Conservation (phyloP, 1,140 invertebrate species). For the Drosophila arawakana region DNA sequence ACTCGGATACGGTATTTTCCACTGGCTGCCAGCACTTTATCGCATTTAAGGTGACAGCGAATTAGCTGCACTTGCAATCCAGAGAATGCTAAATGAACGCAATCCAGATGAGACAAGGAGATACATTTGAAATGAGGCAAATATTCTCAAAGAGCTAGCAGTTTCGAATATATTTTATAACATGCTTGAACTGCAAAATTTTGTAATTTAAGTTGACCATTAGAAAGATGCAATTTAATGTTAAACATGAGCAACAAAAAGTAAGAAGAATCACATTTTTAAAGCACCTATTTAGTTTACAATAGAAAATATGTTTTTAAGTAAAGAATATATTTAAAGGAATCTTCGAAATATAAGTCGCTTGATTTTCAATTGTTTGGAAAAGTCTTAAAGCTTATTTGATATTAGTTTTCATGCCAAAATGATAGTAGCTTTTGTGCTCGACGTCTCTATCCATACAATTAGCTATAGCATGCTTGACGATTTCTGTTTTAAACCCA, state of each 20-base stretch:
- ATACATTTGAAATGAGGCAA: background rate
- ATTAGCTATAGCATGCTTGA: constrained; percentile 7
- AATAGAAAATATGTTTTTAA: too few species aligned
- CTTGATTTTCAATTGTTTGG: too few species aligned
- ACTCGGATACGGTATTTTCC: background rate
- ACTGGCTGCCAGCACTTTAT: constrained; percentile 6
- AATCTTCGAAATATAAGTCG: too few species aligned
- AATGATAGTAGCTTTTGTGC: background rate
- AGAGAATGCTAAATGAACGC: constrained; percentile 6
- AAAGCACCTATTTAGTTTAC: too few species aligned
- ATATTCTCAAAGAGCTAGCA: background rate
- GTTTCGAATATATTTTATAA: background rate
- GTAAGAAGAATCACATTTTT: too few species aligned
- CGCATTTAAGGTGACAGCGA: constrained; percentile 64
- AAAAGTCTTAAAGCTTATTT: too few species aligned
- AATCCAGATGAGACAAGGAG: background rate
- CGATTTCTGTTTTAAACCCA: background rate
- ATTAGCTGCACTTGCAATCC: constrained; percentile 58
- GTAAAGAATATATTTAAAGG: too few species aligned
- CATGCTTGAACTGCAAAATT: too few species aligned
- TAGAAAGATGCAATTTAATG: too few species aligned
- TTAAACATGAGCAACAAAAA: too few species aligned
- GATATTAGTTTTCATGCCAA: background rate
- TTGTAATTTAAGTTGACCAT: background rate
- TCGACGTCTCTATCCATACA: background rate